Evolutionary conservation across 2,888 invertebrate species (phyloP).

Genomic region (Drosophila phalerata): DNA sequence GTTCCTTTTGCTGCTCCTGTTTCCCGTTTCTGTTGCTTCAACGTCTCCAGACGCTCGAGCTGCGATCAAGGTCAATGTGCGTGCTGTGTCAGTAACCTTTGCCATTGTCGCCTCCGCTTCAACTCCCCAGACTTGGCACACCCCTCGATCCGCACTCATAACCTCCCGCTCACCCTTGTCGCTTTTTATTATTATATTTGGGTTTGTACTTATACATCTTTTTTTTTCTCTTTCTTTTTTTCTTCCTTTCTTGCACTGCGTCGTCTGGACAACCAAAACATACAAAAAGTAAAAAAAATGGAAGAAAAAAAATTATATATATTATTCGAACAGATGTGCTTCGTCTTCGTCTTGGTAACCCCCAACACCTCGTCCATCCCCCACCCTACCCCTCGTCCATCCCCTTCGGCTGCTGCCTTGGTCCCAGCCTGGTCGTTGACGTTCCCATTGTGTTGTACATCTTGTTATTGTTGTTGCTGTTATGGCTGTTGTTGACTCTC

Average conservation of each 20-base stretch:
- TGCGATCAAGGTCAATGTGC: conserved; percentile 81
- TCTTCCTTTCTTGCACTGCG: conserved; percentile 32
- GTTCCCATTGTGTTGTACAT: conserved; percentile 39
- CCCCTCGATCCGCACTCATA: conserved; percentile 38
- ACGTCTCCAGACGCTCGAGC: conserved; percentile 60
- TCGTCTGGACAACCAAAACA: conserved; percentile 64
- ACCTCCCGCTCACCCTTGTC: conserved; percentile 40
- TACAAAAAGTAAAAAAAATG: conserved; percentile 19
- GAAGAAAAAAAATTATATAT: conserved; percentile 51
- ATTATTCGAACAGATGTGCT: conserved; percentile 76
- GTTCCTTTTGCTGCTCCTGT: conserved; percentile 21
- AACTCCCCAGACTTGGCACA: conserved; percentile 47
- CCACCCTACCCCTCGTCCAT: neutral
- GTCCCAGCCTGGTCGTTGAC: conserved; percentile 47
- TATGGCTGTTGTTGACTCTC: conserved; percentile 62
- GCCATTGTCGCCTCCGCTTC: conserved; percentile 67
- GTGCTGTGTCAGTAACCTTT: conserved; percentile 82
- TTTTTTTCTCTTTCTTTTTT: conserved; percentile 29
- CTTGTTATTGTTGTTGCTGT: conserved; percentile 18
- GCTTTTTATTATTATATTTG: conserved; percentile 75
- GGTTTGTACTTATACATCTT: conserved; percentile 64
- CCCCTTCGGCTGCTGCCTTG: conserved; percentile 8
- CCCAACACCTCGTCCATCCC: neutral
- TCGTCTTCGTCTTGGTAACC: conserved; percentile 50
- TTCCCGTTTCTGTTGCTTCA: conserved; percentile 21